Conservation (phyloP, 2,113 vertebrate genomes). For the Chaetodon auriga region DNA sequence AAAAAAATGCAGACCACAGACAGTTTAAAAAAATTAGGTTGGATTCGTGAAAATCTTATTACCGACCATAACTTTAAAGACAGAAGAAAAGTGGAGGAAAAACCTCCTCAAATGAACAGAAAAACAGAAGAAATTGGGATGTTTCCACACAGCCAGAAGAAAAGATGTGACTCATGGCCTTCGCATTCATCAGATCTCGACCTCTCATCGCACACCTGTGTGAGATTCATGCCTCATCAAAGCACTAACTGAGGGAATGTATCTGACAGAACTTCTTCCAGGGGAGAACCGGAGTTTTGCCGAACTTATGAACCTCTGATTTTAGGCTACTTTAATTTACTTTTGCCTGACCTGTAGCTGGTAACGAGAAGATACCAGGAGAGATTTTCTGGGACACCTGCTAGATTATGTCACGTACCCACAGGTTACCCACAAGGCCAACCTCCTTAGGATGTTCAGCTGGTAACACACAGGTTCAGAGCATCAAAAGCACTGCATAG, state of each 20-base stretch:
- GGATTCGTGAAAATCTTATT: neutral
- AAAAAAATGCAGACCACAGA: neutral
- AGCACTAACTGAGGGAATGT: neutral
- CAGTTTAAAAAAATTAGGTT: neutral
- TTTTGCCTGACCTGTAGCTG: no score
- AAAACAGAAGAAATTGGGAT: neutral
- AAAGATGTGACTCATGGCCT: neutral
- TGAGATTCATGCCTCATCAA: slow-evolving; percentile 1
- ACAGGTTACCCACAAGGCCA: no score
- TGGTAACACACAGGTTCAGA: no score
- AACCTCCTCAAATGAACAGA: neutral
- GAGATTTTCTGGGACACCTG: no score
- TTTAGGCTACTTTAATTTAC: no score
- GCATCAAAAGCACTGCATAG: no score
- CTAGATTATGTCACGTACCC: no score
- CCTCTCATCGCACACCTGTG: neutral
- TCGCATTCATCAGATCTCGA: neutral
- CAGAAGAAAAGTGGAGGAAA: neutral
- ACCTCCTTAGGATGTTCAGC: no score
- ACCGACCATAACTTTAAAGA: neutral
- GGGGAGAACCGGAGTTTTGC: neutral
- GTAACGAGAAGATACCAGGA: no score
- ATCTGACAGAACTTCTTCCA: neutral
- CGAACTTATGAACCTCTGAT: neutral
- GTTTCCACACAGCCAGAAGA: neutral